phyloP scores from a whole-genome alignment of 1,140 invertebrate genomes.

The Sycophila sp. region DNA sequence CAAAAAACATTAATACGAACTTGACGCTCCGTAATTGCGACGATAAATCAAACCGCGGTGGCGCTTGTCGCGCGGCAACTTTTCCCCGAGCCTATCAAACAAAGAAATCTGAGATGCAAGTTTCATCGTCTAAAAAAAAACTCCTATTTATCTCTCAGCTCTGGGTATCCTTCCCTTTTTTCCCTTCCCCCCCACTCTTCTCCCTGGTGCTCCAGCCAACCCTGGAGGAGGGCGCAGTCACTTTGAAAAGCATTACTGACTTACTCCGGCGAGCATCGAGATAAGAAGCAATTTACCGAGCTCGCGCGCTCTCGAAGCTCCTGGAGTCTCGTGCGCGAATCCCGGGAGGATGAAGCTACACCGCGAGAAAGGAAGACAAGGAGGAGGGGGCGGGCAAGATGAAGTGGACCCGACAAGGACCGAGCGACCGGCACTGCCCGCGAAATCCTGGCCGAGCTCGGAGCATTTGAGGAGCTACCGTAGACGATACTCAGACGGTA shows the following conservation, averaged over 20 bases:
- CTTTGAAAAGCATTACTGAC: slow-evolving; percentile 6
- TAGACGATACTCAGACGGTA: too few species aligned
- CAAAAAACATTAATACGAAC: too few species aligned
- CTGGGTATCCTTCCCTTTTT: too few species aligned
- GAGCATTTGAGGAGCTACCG: background rate
- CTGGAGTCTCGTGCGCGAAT: slow-evolving; percentile 1
- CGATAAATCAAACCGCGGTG: background rate
- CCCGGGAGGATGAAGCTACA: slow-evolving; percentile 7
- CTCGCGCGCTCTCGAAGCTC: slow-evolving; percentile 3
- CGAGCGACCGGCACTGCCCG: background rate
- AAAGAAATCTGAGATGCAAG: slow-evolving; percentile 8
- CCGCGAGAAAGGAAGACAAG: background rate
- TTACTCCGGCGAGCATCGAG: slow-evolving; percentile 5
- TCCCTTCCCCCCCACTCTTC: too few species aligned
- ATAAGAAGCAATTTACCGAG: slow-evolving; percentile 30
- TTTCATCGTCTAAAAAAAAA: slow-evolving; percentile 4
- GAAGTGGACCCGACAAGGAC: slow-evolving; percentile 15
- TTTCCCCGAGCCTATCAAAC: background rate
- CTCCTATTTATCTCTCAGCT: background rate
- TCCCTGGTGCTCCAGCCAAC: too few species aligned
- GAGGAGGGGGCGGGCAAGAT: background rate
- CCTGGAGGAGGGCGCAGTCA: too few species aligned
- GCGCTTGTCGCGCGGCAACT: background rate
- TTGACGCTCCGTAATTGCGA: background rate
- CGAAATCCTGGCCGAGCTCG: background rate